These are phyloP conservation scores for Amorpha juglandis DNA, from an alignment of 2,888 invertebrate species.

Conservation along the genomic window DNA sequence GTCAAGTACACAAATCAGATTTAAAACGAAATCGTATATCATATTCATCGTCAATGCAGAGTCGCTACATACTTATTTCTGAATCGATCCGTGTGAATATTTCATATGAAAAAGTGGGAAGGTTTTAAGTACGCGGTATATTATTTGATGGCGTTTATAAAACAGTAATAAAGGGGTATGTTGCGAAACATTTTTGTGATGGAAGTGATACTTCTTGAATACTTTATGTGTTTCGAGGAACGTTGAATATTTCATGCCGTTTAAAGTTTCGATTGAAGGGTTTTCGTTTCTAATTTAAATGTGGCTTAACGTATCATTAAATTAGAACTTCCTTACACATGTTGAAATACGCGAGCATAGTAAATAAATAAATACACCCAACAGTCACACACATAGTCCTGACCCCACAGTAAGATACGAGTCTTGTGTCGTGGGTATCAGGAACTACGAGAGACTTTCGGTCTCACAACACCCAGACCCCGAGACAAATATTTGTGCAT, in stretches of 20 bases:
- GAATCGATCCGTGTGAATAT: conserved; percentile 4
- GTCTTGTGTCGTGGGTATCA: too few relatives aligned
- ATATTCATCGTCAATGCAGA: background rate
- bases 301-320: too few relatives aligned
- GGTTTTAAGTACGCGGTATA: background rate
- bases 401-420: too few relatives aligned
- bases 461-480: too few relatives aligned
- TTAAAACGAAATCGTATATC: background rate
- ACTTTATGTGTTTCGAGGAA: background rate
- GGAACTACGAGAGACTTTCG: too few relatives aligned
- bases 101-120: conserved; percentile 1
- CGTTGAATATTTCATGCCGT: background rate
- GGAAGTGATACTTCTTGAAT: conserved; percentile 14
- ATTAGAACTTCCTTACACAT: too few relatives aligned
- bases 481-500: too few relatives aligned
- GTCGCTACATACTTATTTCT: background rate
- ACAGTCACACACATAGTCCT: too few relatives aligned
- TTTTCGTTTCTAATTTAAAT: too few relatives aligned
- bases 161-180: conserved; percentile 15
- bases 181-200: conserved; percentile 18
- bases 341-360: too few relatives aligned
- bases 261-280: conserved; percentile 3
- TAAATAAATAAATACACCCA: too few relatives aligned
- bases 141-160: conserved; percentile 6
- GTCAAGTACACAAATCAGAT: background rate